These are phyloP conservation scores for Strongylocentrotus purpuratus DNA, from an alignment of 35 echinoderm and acorn worm species.

Conservation along the genomic window DNA sequence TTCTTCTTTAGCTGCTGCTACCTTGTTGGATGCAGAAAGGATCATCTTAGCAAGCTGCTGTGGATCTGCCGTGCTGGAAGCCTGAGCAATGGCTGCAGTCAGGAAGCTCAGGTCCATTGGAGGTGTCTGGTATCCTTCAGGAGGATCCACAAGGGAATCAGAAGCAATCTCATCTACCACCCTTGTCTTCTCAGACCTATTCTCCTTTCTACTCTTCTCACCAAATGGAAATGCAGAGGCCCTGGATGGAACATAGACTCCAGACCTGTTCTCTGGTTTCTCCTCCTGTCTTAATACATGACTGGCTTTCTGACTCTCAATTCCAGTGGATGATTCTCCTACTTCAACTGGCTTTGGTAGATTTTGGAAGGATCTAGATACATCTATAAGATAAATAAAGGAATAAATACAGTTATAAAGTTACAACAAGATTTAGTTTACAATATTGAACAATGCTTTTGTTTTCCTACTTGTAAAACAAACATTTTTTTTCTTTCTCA, in stretches of 20 bases:
- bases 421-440: not conserved
- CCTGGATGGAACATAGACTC: not conserved
- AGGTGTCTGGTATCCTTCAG: constrained; percentile 44
- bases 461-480: not conserved
- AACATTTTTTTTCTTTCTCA: not conserved
- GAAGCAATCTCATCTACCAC: not conserved
- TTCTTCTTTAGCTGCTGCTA: not conserved
- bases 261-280: not conserved
- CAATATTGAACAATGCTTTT: not conserved
- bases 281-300: not conserved
- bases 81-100: constrained; percentile 65
- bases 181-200: not conserved
- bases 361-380: not conserved
- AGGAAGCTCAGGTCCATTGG: constrained; percentile 62
- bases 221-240: not conserved
- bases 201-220: not conserved
- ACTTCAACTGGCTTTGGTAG: not conserved
- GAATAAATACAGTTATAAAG: not conserved
- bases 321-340: not conserved
- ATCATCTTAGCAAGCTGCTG: constrained; percentile 70
- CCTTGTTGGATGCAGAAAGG: constrained; percentile 63
- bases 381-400: not conserved
- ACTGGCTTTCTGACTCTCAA: not conserved
- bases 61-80: constrained; percentile 60
- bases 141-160: not conserved